phyloP scores from a whole-genome alignment of 2,888 invertebrate genomes.

The Ethmia dodecea region DNA sequence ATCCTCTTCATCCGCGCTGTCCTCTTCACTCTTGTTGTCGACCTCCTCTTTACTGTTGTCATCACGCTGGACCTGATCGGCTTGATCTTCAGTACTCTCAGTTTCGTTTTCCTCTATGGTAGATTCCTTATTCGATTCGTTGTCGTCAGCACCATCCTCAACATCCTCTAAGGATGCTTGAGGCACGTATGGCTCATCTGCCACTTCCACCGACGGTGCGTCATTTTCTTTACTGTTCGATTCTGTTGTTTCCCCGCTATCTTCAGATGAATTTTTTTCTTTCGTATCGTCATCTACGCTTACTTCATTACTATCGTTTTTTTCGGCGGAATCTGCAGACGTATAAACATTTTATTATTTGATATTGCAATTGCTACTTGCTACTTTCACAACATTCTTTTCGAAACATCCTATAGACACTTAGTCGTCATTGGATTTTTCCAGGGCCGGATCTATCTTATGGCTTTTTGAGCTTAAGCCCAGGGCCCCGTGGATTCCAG shows the following conservation, averaged over 20 bases:
- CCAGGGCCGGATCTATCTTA: too few relatives aligned
- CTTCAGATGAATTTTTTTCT: conserved; percentile 60
- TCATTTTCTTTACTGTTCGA: conserved; percentile 50
- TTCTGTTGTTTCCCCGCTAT: conserved; percentile 37
- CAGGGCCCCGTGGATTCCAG: too few relatives aligned
- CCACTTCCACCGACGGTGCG: conserved; percentile 60
- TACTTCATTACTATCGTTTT: conserved; percentile 72
- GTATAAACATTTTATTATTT: background rate
- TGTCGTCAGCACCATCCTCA: conserved; percentile 42
- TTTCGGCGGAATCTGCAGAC: conserved; percentile 64
- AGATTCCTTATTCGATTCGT: conserved; percentile 53
- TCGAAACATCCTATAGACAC: too few relatives aligned
- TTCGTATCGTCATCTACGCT: conserved; percentile 63
- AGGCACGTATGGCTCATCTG: conserved; percentile 67
- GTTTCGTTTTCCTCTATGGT: conserved; percentile 38
- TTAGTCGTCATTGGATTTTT: too few relatives aligned
- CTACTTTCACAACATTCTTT: too few relatives aligned
- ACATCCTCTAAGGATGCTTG: conserved; percentile 68
- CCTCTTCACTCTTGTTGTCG: conserved; percentile 40
- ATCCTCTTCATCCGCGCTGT: conserved; percentile 30
- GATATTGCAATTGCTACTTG: too few relatives aligned
- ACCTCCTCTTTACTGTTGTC: conserved; percentile 36
- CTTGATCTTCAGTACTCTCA: conserved; percentile 48
- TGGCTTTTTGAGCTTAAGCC: too few relatives aligned
- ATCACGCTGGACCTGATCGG: conserved; percentile 37